Percentiles rank a stretch among this genome's conserved stretches.
Conservation (phyloP, 2,888 invertebrate genomes). For the Microctonus hyperodae region DNA sequence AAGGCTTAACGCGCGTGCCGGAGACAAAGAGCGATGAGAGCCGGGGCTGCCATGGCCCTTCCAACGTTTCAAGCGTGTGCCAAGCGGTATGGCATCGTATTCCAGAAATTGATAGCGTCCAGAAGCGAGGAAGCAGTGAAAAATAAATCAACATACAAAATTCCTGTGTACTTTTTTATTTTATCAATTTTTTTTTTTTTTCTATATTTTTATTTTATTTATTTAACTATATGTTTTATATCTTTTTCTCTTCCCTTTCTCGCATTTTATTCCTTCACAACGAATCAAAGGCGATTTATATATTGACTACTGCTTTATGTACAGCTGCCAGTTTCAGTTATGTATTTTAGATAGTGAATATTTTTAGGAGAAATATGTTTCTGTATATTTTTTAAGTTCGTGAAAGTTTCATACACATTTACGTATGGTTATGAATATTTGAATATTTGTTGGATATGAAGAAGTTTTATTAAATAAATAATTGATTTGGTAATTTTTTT, state of each 20-base stretch:
- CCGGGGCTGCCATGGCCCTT: constrained; percentile 10
- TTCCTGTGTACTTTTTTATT: not conserved
- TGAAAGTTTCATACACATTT: too few relatives aligned
- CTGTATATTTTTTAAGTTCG: too few relatives aligned
- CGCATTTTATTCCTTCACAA: not conserved
- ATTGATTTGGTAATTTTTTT: too few relatives aligned
- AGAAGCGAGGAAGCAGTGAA: not conserved
- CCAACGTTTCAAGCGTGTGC: constrained; percentile 11
- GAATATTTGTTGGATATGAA: too few relatives aligned
- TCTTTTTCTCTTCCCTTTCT: not conserved
- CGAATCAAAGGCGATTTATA: not conserved
- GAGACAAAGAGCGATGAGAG: constrained; percentile 18
- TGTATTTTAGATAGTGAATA: too few relatives aligned
- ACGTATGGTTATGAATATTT: too few relatives aligned
- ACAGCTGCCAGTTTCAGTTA: too few relatives aligned
- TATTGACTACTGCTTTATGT: not conserved
- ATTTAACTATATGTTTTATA: not conserved
- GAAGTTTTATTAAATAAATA: too few relatives aligned
- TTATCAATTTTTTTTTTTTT: not conserved
- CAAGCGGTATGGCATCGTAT: constrained; percentile 14
- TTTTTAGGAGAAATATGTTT: too few relatives aligned
- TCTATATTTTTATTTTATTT: not conserved
- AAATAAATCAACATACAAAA: not conserved
- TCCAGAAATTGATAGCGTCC: constrained; percentile 2
- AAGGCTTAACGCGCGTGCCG: constrained; percentile 10